Base-by-base conservation (phyloP, 2,888 invertebrate genomes). In the Pollenia amentaria region DNA sequence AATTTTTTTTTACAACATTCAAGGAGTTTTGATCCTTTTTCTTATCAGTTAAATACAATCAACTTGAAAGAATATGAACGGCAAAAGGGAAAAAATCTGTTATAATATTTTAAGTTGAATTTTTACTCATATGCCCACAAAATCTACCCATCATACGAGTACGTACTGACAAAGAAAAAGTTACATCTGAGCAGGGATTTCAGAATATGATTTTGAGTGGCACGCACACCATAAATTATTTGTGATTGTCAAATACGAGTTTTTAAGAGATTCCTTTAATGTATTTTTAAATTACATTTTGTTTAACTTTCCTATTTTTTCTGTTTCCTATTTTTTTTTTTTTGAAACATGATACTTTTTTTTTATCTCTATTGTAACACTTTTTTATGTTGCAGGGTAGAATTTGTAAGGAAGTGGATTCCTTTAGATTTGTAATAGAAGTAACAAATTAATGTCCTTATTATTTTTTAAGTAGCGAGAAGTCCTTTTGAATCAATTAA, bases 321-420 rank as follows among this genome's bases (percentile, higher is more conserved):
- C 14, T 60, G 29, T 8, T 29, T 29, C 14, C 46, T 65, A 18
- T 16, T 65, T 44, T 12, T 10, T 16, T 65, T 44, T 12, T 10
- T 44, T 44, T 21, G 46, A 46, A 53, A 64, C 42, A 76, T 51
- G 38, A 62, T 18, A 64, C 9, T 53, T 29, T 29, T 29, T 46
- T 55, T 67, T 67, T 77, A 77, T 77, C 44, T 18, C 2, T 29
- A 44, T 16, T 44, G 16, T n/a, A 77, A 53, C 65, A 77, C 65
- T 65, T 53, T 77, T 55, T 53, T 21, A 75, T 60, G 51, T 51
- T 57, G 10, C 6, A 14, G 11, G n/a, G 38, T 2, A n/a, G n/a
- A 60, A 38, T 60, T 60, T 42, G 1, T 40, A 62, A 16, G 62
- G 60, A 60, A 14, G 40, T 62, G 2, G n/a, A 62, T 42, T 57